These are phyloP conservation scores for Cephus sareptanus DNA, from an alignment of 2,888 invertebrate genomes.

Conservation along the genomic window DNA sequence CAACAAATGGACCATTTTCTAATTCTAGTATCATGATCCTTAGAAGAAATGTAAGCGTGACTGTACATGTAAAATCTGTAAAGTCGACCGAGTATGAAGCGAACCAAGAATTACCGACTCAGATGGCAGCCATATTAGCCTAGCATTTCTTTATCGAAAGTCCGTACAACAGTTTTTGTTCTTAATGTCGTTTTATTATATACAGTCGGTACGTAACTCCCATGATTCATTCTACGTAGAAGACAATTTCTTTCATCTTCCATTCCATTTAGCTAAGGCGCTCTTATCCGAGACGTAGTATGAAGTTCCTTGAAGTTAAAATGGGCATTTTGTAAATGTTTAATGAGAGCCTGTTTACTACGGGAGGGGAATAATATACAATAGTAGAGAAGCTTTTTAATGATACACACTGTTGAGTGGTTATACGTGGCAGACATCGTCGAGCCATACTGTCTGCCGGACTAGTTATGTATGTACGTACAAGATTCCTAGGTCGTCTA, in stretches of 20 bases:
- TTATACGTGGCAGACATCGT: constrained; percentile 17
- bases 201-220: too few species aligned
- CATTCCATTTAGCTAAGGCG: too few species aligned
- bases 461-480: background rate
- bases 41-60: background rate
- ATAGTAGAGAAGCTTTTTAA: constrained; percentile 26
- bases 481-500: background rate
- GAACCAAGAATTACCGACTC: too few species aligned
- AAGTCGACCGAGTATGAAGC: too few species aligned
- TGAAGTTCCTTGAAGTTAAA: constrained; percentile 14
- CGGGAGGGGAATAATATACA: constrained; percentile 36
- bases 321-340: constrained; percentile 35
- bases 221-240: too few species aligned
- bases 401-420: constrained; percentile 27
- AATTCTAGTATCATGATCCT: background rate
- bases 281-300: background rate
- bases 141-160: too few species aligned
- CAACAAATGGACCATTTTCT: background rate
- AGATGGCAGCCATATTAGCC: too few species aligned
- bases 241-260: too few species aligned
- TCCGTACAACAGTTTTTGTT: too few species aligned
- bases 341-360: constrained; percentile 35
- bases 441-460: constrained; percentile 17
- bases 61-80: too few species aligned
- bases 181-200: too few species aligned